Percentiles rank a stretch among this genome's conserved stretches.
Evolutionary conservation across 2,113 vertebrate genomes (phyloP).

Genomic region (Felis chaus): DNA sequence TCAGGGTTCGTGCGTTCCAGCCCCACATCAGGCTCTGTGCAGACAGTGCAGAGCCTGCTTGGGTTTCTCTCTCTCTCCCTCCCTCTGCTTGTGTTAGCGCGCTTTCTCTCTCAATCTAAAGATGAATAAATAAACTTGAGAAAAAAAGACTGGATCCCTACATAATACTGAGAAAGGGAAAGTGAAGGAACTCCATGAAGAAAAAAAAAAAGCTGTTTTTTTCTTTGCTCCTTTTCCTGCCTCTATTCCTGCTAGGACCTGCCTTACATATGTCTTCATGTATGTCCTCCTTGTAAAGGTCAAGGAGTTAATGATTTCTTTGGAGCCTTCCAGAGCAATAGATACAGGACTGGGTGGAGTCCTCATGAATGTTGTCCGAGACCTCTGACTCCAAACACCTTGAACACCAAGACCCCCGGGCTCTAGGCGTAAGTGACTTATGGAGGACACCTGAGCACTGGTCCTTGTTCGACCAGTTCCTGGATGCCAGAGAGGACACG

Average conservation of each 20-base stretch:
- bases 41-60: too few relatives aligned
- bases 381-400: background rate
- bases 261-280: background rate
- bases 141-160: background rate
- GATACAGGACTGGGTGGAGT: background rate
- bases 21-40: too few relatives aligned
- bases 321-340: background rate
- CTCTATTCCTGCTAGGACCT: background rate
- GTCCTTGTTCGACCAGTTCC: background rate
- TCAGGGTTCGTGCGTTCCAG: too few relatives aligned
- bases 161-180: background rate
- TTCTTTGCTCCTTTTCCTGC: background rate
- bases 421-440: background rate
- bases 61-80: too few relatives aligned
- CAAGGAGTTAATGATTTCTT: background rate
- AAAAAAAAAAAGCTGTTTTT: background rate
- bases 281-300: background rate
- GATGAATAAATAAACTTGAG: too few relatives aligned
- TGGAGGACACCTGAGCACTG: background rate
- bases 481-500: background rate
- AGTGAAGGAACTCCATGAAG: background rate
- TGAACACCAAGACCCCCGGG: background rate
- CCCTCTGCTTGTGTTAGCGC: too few relatives aligned
- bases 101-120: too few relatives aligned
- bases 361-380: background rate